Evolutionary conservation across 2,797 vertebrate genomes (phyloP).

Genomic region (Cephalopachus bancanus): DNA sequence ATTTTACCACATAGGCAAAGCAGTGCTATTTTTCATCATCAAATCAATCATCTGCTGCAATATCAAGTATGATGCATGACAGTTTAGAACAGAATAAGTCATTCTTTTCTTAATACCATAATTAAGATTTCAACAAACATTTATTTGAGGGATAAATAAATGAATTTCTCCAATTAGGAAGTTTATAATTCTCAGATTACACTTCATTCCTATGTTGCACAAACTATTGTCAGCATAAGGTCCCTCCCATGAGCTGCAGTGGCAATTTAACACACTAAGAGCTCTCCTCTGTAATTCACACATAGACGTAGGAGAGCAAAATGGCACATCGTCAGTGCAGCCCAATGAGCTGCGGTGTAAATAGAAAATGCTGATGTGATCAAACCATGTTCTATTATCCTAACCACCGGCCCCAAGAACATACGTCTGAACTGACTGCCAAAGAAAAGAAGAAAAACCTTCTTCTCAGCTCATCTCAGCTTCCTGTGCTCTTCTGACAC

Average conservation of each 20-base stretch:
- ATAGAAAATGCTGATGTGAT: not conserved
- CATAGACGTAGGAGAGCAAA: not conserved
- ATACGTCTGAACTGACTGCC: not conserved
- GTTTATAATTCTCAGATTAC: not conserved
- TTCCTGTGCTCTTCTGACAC: not conserved
- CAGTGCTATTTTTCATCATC: not conserved
- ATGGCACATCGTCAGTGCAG: not conserved
- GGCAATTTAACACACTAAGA: not conserved
- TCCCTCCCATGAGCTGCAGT: not conserved
- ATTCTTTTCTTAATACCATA: slow-evolving; percentile 32
- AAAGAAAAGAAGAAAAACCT: not conserved
- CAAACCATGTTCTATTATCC: not conserved
- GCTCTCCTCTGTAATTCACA: slow-evolving; percentile 36
- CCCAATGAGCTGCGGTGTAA: not conserved
- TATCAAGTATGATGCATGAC: not conserved
- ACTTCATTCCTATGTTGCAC: not conserved
- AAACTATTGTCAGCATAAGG: not conserved
- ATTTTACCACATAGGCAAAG: not conserved
- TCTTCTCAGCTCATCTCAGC: not conserved
- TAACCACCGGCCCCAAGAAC: not conserved
- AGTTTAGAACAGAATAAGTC: not conserved
- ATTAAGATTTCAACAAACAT: slow-evolving; percentile 28
- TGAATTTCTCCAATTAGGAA: not conserved
- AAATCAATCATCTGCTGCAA: not conserved
- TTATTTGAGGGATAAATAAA: not conserved